Evolutionary conservation across 2,113 vertebrate genomes (phyloP), one percentile per base, ranked within the genome.

Genomic region (Dipodomys spectabilis): DNA sequence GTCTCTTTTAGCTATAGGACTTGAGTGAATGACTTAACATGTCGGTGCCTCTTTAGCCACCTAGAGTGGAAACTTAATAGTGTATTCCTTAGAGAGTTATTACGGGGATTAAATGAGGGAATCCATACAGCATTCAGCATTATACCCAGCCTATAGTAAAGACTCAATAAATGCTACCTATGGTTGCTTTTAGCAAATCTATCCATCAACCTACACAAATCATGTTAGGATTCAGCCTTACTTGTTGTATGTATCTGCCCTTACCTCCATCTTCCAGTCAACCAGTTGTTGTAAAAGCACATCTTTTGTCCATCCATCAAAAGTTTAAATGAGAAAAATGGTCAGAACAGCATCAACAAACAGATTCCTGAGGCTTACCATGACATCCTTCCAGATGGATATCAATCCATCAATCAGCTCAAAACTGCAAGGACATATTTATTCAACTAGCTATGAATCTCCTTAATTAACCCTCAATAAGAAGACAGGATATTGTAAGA

Each of bases 361-460:
- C 16, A 77, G 77, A 80, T 83, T 90, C 64, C 28, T 82, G 72
- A 93, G 87, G 88, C 60, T 91, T 77, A 68, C 83, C 44, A 85
- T 30, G 35, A 87, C 45, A 62, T 91, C 92, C 65, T 89, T 91
- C 71, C 49, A 82, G 57, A 91, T 6, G 45, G 81, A 88, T 35
- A 93, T 85, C 60, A 85, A 72, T 60, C 45, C 30, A 91, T 77
- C 77, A 53, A 53, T 81, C n/a, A 84, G 84, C 20, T 94, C 64
- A 91, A 95, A 96, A 86, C 27, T 25, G 64, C 67, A 75, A 88
- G 81, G 44, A 93, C 30, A 87, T 53, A 53, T 92, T 83, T 95
- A 82, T 92, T 91, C 75, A 91, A 90, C 64, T 45, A 94, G n/a
- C 32, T 91, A 45, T 64, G 35, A 86, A 75, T 65, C 44, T 83